Evolutionary conservation across 2,888 invertebrate species (phyloP).

Genomic region (Craniophora ligustri): DNA sequence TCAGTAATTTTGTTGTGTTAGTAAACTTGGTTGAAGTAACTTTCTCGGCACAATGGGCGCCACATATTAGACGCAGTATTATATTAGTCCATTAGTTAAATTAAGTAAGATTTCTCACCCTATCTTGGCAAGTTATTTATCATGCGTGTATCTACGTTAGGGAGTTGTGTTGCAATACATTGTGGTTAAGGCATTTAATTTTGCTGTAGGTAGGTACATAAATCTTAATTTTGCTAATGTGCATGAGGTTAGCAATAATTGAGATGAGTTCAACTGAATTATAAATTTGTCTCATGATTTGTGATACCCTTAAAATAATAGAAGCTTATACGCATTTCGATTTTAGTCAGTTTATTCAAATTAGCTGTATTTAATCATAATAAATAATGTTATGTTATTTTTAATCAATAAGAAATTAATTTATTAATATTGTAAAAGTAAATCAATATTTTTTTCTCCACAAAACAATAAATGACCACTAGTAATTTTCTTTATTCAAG

Average conservation of each 20-base stretch:
- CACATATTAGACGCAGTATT: constrained; percentile 65
- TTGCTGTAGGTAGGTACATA: constrained; percentile 72
- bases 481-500: constrained; percentile 3
- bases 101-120: constrained; percentile 84
- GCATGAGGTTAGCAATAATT: constrained; percentile 47
- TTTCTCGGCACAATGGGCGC: constrained; percentile 59
- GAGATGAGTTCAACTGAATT: constrained; percentile 37
- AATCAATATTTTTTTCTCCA: background rate
- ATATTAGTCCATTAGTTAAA: constrained; percentile 85
- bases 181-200: constrained; percentile 86
- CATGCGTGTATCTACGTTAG: constrained; percentile 74
- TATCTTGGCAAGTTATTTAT: constrained; percentile 81
- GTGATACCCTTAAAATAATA: background rate
- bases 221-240: constrained; percentile 80
- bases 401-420: background rate
- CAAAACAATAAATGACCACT: background rate
- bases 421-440: background rate
- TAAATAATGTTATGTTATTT: too few relatives aligned
- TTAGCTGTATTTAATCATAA: background rate
- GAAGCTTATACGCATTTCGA: background rate
- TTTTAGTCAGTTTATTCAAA: background rate
- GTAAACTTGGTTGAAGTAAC: constrained; percentile 57
- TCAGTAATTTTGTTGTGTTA: constrained; percentile 60
- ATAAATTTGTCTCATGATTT: constrained; percentile 17
- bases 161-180: constrained; percentile 78